Evolutionary conservation across 1,140 invertebrate species (phyloP), one percentile per base, ranked within the genome.

Genomic region (Pogonognathellus flavescens): DNA sequence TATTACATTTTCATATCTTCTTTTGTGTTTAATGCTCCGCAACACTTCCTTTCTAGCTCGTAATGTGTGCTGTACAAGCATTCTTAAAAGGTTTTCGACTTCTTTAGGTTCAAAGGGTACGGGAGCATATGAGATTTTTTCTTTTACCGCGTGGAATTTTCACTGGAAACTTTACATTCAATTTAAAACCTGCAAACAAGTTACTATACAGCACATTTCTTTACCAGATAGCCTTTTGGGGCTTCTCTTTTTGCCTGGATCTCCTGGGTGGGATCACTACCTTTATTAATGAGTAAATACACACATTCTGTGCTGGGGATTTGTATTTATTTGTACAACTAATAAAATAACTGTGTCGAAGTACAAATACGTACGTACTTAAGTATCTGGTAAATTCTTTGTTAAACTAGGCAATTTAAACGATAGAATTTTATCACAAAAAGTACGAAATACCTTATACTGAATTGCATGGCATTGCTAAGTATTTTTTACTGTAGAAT

Each of bases 251-350:
- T 55, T 52, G 66, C 18, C 14, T 66, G 62, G 41, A 49, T 84
- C 60, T 31, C 83, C 60, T 84, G 83, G 83, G 83, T 84, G 62
- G 83, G 83, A 84, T 83, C 49, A 41, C 31, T 41, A 41, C 31
- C n/a, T 66, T 25, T 76, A 76, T n/a, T 76, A 41, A 76, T 13
- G 41, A 76, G 66, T 20, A 50, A n/a, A 31, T 18, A 49, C 25
- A 31, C 20, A 31, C 13, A 76, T 76, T 76, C n/a, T 50, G 49
- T 49, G 41, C 49, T 76, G 41, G 25, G 41, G n/a, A n/a, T 49
- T 72, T 72, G 31, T 14, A 57, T 57, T 57, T 57, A 57, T 57
- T 41, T 41, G 31, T 41, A 41, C 31, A 41, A 41, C 31, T 41
- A 41, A 41, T 41, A 41, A 41, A 41, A 41, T 41, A 41, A 41